Evolutionary conservation across 1,140 invertebrate species (phyloP).

Genomic region (Sycophila sp.): DNA sequence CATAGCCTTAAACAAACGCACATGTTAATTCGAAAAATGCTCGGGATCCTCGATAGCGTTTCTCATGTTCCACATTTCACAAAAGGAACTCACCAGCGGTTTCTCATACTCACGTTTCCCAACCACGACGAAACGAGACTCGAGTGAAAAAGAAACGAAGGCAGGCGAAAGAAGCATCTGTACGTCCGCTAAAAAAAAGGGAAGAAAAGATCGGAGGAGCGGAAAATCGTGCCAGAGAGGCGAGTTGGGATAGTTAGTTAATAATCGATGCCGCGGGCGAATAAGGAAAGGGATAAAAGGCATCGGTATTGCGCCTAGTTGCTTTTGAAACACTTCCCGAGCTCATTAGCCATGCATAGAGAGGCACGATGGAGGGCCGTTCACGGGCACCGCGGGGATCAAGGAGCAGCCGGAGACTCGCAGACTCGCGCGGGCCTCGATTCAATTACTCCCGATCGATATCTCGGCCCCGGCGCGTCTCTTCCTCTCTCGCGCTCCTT

Average conservation of each 20-base stretch:
- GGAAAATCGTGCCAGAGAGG: too few species aligned
- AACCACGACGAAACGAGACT: too few species aligned
- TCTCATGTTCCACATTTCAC: too few species aligned
- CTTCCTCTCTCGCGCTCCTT: neutral
- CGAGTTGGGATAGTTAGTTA: slow-evolving; percentile 22
- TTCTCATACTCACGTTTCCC: too few species aligned
- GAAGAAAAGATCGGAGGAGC: too few species aligned
- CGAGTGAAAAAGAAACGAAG: too few species aligned
- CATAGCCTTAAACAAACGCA: too few species aligned
- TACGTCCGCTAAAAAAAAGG: too few species aligned
- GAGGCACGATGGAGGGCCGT: neutral
- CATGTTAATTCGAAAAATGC: too few species aligned
- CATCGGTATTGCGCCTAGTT: slow-evolving; percentile 19
- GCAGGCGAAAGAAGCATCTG: too few species aligned
- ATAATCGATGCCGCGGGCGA: neutral
- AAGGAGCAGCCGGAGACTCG: neutral
- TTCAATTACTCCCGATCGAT: slow-evolving; percentile 27
- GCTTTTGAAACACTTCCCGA: slow-evolving; percentile 30
- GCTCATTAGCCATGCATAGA: slow-evolving; percentile 30
- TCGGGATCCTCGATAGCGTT: too few species aligned
- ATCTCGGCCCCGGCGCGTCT: slow-evolving; percentile 9
- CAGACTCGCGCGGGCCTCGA: neutral
- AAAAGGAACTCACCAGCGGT: too few species aligned
- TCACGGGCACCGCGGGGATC: neutral
- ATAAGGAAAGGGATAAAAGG: neutral